Evolutionary conservation across 2,797 vertebrate species (phyloP).

Genomic region (Phataginus tetradactyla): DNA sequence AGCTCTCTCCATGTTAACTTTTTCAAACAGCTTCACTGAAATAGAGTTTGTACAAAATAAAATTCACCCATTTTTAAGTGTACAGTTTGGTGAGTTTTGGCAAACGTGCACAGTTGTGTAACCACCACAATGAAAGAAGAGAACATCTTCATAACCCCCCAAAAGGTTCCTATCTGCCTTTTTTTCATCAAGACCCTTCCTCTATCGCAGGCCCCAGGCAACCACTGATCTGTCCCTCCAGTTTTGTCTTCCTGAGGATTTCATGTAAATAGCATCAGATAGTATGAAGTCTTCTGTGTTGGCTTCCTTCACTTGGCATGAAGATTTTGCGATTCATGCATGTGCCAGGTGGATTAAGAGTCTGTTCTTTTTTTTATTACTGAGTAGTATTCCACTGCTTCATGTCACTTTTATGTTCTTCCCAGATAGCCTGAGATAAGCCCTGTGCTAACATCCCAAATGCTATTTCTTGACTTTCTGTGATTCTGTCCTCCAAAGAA

Average conservation of each 20-base stretch:
- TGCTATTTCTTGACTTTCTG: constrained; percentile 31
- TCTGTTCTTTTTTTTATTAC: background rate
- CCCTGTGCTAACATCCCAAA: background rate
- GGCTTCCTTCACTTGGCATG: background rate
- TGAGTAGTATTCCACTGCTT: background rate
- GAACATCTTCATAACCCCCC: background rate
- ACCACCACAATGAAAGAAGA: background rate
- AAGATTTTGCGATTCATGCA: background rate
- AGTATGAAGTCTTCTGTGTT: background rate
- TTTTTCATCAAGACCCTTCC: background rate
- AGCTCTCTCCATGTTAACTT: background rate
- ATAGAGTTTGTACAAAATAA: constrained; percentile 1
- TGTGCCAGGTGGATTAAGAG: background rate
- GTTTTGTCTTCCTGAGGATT: constrained; percentile 33
- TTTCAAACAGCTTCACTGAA: background rate
- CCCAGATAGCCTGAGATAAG: background rate
- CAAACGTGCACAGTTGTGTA: background rate
- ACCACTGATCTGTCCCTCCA: background rate
- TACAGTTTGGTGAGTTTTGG: background rate
- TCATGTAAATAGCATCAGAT: background rate
- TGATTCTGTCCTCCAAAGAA: constrained; percentile 21
- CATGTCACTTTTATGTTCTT: background rate
- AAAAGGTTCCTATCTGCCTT: background rate
- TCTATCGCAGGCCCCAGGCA: background rate
- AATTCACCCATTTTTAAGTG: background rate